Base-by-base conservation (phyloP, 2,113 vertebrate genomes). In the Gavialis gangeticus region DNA sequence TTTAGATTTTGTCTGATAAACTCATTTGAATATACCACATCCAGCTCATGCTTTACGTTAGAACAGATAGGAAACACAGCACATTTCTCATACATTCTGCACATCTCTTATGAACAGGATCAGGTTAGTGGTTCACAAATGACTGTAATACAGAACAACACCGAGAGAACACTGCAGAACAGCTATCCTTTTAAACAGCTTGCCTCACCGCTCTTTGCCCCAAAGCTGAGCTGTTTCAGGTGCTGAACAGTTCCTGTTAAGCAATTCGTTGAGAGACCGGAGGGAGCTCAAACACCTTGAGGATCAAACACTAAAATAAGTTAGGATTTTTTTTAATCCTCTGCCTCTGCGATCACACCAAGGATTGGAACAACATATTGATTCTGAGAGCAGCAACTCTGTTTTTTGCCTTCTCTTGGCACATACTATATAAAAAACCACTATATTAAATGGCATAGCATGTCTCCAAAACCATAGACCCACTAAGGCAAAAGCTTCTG, bases 171-270 rank as follows among this genome's bases (percentile, higher is more conserved):
- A 27, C 18, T 62, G 57, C 54, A 91, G 25, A 87, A 92, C 63
- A 16, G 24, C 2, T 82, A 34, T 5, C 67, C 59, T 10, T 59
- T 19, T 19, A 28, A 64, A 78, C 24, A 25, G 67, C 18, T 62
- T 19, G 67, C 66, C 22, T 24, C 17, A 27, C 2, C 19, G 60
- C 21, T 28, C 18, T 15, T 59, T 62, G 56, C 13, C 46, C 1
- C 1, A 19, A 5, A 0, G 1, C 60, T 55, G 25, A 24, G 6
- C 37, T 3, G 2, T 27, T 30, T 24, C 80, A 79, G 25, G 54
- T 11, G 11, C 25, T 21, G 62, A 27, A 46, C 12, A 34, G 0
- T 0, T 80, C 57, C 69, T 64, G 58, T 28, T 77, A 34, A 92
- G 81, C 16, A 75, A 5, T 34, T 78, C 12, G 37, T 21, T 37